Conservation (phyloP, 2,113 vertebrate species). For the Grammomys dolichurus region DNA sequence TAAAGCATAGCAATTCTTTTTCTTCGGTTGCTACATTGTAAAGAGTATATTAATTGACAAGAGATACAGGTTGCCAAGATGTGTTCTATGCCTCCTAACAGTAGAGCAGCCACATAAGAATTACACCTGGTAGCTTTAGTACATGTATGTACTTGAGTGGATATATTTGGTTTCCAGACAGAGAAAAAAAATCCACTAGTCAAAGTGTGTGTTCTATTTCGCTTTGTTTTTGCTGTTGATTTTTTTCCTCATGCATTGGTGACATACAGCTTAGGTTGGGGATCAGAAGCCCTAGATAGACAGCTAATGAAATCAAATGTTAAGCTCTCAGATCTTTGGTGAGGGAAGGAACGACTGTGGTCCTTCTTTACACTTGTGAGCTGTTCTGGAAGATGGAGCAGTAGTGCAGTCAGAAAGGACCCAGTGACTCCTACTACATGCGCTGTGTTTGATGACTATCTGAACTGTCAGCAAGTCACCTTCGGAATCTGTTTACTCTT, state of each 20-base stretch:
- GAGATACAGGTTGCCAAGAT: background rate
- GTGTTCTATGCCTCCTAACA: background rate
- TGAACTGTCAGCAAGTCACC: background rate
- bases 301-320: background rate
- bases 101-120: background rate
- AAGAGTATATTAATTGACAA: conserved; percentile 41
- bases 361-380: background rate
- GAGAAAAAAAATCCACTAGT: background rate
- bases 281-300: background rate
- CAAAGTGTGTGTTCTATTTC: background rate
- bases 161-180: conserved; percentile 1
- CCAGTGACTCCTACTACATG: background rate
- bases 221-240: background rate
- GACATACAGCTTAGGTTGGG: background rate
- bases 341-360: background rate
- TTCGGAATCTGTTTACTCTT: background rate
- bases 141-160: background rate
- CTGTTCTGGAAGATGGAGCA: background rate
- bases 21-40: conserved; percentile 37
- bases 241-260: background rate
- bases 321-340: background rate
- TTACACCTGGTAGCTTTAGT: background rate
- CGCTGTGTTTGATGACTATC: rapidly evolving
- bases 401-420: background rate
- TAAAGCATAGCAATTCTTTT: conserved; percentile 53